Conservation (phyloP, 2,888 invertebrate genomes). For the Ganaspis brasiliensis region DNA sequence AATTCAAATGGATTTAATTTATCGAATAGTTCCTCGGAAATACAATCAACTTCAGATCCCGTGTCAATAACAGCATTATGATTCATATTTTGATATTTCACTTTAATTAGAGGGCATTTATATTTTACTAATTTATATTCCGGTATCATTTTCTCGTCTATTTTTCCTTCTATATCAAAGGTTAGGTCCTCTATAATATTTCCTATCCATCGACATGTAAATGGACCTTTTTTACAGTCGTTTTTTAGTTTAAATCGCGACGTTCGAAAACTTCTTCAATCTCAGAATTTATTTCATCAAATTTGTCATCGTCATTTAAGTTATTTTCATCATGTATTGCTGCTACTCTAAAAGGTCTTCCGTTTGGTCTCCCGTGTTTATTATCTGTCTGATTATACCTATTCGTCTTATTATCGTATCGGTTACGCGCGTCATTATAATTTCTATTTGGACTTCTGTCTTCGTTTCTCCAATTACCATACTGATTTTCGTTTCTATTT, state of each 20-base stretch:
- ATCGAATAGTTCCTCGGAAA: neutral
- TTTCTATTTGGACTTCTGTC: neutral
- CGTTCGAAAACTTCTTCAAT: too few species aligned
- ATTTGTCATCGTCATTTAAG: too few species aligned
- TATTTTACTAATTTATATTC: neutral
- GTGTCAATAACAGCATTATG: neutral
- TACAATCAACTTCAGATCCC: neutral
- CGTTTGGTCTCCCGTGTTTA: too few species aligned
- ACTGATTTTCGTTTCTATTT: neutral
- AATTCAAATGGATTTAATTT: neutral
- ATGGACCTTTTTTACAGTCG: neutral
- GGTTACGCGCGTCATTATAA: neutral
- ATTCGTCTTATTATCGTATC: neutral
- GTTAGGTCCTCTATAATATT: neutral
- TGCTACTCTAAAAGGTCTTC: too few species aligned
- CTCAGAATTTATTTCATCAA: too few species aligned
- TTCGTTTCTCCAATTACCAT: neutral
- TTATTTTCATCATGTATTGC: too few species aligned
- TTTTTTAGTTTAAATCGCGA: neutral
- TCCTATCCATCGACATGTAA: neutral
- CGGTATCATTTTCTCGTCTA: neutral
- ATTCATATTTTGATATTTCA: neutral
- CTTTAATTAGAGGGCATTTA: neutral
- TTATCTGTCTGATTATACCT: neutral
- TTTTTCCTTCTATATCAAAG: neutral